These are phyloP conservation scores for Rhinoptilus africanus DNA, from an alignment of 2,113 vertebrate species.

Conservation along the genomic window DNA sequence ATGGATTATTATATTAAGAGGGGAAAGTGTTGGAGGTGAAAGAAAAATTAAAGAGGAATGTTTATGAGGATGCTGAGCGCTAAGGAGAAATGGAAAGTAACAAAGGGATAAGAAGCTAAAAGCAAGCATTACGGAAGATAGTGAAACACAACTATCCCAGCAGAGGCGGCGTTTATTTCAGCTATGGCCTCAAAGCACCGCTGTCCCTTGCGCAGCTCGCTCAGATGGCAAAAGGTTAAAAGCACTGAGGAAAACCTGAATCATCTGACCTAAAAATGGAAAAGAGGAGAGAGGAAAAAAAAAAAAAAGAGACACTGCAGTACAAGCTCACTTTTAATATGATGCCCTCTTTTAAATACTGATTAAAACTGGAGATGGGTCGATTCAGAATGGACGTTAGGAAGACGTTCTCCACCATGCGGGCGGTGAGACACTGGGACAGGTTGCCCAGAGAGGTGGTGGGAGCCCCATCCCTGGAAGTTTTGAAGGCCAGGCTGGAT, in stretches of 20 bases:
- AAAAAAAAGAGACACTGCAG: neutral
- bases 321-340: neutral
- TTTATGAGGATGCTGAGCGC: neutral
- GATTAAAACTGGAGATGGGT: neutral
- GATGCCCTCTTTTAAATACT: neutral
- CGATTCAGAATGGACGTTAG: too few species aligned
- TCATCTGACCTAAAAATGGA: slow-evolving; percentile 52
- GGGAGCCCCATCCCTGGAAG: too few species aligned
- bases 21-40: neutral
- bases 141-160: neutral
- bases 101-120: neutral
- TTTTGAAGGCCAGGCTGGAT: too few species aligned
- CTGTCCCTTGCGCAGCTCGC: neutral
- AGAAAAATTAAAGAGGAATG: neutral
- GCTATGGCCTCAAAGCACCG: neutral
- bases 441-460: too few species aligned
- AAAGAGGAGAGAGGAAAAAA: neutral
- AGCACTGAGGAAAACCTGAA: slow-evolving; percentile 53
- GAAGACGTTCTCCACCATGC: too few species aligned
- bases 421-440: too few species aligned
- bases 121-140: neutral
- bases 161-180: neutral
- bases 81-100: neutral
- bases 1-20: neutral
- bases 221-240: slow-evolving; percentile 33